Base-by-base conservation (phyloP, 2,797 vertebrate genomes). In the Syndactyla subalaris region DNA sequence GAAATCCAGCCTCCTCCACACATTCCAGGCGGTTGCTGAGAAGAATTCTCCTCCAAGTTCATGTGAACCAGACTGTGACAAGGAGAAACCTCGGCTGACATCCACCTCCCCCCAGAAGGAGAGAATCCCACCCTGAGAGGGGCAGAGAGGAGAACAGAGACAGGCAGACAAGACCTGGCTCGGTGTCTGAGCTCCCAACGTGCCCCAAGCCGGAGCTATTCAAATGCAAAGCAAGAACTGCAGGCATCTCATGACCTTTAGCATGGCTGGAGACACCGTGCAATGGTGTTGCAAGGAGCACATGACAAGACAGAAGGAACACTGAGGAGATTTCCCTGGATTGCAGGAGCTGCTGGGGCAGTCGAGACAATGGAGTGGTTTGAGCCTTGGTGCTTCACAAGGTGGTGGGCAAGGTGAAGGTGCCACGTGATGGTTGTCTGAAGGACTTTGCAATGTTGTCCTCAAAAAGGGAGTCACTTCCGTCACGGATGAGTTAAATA, bases 1-100 rank as follows among this genome's bases (percentile, higher is more conserved):
- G 82, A 97, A 91, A 89, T 90, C 82, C 93, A 78, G 26, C 96
- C 92, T 96, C 95, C 95, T 95, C 94, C 96, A 93, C 95, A 95
- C 96, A 96, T 96, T 95, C 95, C 95, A 95, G 80, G 67, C 0
- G 27, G 93, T 21, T 96, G 91, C 85, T 34, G 80, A 85, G 89
- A 95, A 74, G 72, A 91, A 88, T 95, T 88, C 91, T 95, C n/a
- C 90, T 73, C 84, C 39, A 3, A 91, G 85, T 93, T 95, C 89
- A 62, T 61, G 86, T 51, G 52, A 82, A 92, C 79, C 76, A 77
- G 80, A 82, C 52, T 48, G 85, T 43, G 94, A 95, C 79, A 49
- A 74, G 82, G 58, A 81, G 49, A 96, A 95, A 86, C 74, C 85
- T 91, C 10, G 6, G 48, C 80, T 72, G 86, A 81, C 81, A 66